Percentiles rank a stretch among this genome's conserved stretches.
These are phyloP conservation scores for Eurystomus glaucurus DNA, from an alignment of 2,797 vertebrate genomes.

Conservation along the genomic window DNA sequence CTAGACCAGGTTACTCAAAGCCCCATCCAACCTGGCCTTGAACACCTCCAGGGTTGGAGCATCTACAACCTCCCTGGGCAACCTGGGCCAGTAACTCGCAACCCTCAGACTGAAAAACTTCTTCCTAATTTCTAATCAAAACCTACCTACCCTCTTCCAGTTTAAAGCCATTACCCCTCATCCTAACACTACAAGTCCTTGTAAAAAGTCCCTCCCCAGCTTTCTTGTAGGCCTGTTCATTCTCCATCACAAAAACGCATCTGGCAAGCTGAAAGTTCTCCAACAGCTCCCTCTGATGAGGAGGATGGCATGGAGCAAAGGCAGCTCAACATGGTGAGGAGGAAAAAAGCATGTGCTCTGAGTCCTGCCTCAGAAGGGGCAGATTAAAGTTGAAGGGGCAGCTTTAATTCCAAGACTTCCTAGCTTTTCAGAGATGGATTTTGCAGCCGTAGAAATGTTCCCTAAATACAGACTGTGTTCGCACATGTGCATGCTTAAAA, in stretches of 20 bases:
- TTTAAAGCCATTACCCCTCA: no score
- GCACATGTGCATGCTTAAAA: not conserved
- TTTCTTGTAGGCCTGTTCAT: no score
- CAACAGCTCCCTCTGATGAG: not conserved
- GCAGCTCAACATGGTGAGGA: not conserved
- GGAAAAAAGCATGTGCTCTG: fast-evolving
- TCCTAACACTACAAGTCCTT: no score
- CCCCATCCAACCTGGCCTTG: no score
- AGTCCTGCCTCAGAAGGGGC: not conserved
- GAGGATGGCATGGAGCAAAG: not conserved
- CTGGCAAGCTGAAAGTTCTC: not conserved
- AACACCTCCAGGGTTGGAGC: no score
- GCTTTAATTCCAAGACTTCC: not conserved
- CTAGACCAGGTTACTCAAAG: no score
- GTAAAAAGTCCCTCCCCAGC: no score
- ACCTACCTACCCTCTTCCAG: no score
- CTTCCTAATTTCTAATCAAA: no score
- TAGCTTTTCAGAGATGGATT: not conserved
- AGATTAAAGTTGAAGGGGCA: not conserved
- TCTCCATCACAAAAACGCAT: not conserved
- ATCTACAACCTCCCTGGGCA: no score
- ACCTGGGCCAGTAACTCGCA: no score
- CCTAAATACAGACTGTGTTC: not conserved
- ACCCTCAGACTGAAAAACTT: no score
- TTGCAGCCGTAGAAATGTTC: not conserved